A percentile compares a stretch with the other conserved stretches of the same genome.
These are phyloP conservation scores for Stratiomys singularior DNA, from an alignment of 2,888 invertebrate species.

Conservation along the genomic window DNA sequence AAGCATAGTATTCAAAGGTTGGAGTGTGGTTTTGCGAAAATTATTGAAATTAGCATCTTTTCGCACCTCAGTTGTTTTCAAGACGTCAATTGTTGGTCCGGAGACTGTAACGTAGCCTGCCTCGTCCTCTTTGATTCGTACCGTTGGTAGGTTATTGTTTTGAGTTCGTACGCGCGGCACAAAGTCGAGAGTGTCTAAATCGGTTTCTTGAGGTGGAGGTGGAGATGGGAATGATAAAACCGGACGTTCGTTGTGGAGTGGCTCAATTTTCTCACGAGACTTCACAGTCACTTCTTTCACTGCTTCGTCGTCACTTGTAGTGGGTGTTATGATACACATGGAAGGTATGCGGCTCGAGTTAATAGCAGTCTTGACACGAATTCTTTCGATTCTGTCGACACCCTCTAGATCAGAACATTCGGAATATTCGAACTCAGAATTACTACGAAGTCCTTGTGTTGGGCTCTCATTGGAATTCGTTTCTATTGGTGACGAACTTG, in stretches of 20 bases:
- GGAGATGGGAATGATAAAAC: constrained; percentile 61
- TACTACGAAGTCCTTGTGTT: constrained; percentile 74
- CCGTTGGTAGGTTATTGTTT: constrained; percentile 25
- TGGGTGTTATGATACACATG: constrained; percentile 91
- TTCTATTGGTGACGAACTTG: constrained; percentile 82
- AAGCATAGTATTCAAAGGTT: constrained; percentile 78
- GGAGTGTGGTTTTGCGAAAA: constrained; percentile 64
- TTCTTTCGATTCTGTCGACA: constrained; percentile 86
- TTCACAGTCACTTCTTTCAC: constrained; percentile 61
- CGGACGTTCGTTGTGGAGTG: constrained; percentile 51
- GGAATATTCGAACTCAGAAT: constrained; percentile 84
- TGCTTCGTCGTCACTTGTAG: constrained; percentile 86
- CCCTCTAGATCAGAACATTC: constrained; percentile 89
- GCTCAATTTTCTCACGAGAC: constrained; percentile 62
- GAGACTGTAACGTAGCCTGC: constrained; percentile 53
- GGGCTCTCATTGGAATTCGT: constrained; percentile 75
- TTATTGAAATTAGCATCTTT: constrained; percentile 65
- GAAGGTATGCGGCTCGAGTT: constrained; percentile 90
- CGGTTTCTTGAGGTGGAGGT: constrained; percentile 50
- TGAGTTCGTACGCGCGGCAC: constrained; percentile 6
- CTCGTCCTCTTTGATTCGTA: constrained; percentile 48
- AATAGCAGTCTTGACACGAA: constrained; percentile 86
- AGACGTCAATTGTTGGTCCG: constrained; percentile 39
- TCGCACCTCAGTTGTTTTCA: constrained; percentile 57
- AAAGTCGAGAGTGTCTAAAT: constrained; percentile 45